A percentile compares a stretch with the other conserved stretches of the same genome.
Evolutionary conservation across 1,140 invertebrate species (phyloP).

Genomic region (Matsumurasca onukii): DNA sequence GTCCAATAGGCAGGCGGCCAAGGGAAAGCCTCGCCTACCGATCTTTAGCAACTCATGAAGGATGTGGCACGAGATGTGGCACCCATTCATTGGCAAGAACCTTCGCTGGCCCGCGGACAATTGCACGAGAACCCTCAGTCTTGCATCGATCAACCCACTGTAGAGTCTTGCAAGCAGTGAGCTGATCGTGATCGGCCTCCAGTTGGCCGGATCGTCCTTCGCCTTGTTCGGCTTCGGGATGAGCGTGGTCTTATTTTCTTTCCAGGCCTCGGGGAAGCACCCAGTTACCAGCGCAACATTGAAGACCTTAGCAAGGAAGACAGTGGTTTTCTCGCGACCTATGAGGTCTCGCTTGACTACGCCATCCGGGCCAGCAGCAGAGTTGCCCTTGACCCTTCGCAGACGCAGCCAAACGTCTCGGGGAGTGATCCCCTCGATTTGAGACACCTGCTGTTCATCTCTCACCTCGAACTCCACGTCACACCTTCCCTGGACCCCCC

Average conservation of each 20-base stretch:
- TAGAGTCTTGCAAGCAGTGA: slow-evolving; percentile 35
- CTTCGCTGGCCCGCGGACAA: slow-evolving; percentile 36
- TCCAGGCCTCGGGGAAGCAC: slow-evolving; percentile 33
- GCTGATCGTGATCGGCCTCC: slow-evolving; percentile 41
- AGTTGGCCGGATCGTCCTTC: slow-evolving; percentile 28
- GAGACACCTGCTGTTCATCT: not conserved
- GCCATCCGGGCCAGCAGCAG: not conserved
- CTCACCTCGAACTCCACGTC: not conserved
- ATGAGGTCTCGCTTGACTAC: not conserved
- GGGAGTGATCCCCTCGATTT: not conserved
- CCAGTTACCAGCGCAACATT: slow-evolving; percentile 1
- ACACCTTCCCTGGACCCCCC: not conserved
- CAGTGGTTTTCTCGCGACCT: not conserved
- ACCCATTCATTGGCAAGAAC: slow-evolving; percentile 38
- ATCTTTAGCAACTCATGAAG: slow-evolving; percentile 24
- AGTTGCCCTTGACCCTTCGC: not conserved
- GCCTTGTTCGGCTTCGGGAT: slow-evolving; percentile 42
- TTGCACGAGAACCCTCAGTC: not conserved
- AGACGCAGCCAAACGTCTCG: not conserved
- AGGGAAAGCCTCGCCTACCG: not conserved
- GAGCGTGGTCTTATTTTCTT: slow-evolving; percentile 37
- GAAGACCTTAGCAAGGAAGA: slow-evolving; percentile 12
- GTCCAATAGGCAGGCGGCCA: not conserved
- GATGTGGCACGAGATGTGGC: slow-evolving; percentile 25
- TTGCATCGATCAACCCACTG: slow-evolving; percentile 26